phyloP scores from a whole-genome alignment of 2,888 invertebrate genomes.

The Troides oblongomaculatus region DNA sequence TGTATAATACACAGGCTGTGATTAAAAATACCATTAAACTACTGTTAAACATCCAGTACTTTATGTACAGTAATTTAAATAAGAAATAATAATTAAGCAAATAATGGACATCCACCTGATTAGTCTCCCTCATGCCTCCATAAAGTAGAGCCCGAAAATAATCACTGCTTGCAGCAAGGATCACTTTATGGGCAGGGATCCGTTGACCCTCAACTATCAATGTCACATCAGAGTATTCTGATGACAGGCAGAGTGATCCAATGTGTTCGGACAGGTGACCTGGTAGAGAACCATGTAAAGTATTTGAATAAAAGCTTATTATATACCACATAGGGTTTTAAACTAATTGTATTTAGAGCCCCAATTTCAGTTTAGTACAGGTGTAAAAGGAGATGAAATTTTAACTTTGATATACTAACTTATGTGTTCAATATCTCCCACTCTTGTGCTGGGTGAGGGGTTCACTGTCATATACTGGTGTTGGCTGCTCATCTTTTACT shows the following conservation, averaged over 20 bases:
- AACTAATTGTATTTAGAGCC: too few species aligned
- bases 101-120: conserved; percentile 61
- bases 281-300: conserved; percentile 32
- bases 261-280: conserved; percentile 91
- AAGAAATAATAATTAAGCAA: background rate
- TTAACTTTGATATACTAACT: conserved; percentile 52
- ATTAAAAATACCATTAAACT: too few species aligned
- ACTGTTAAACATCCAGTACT: too few species aligned
- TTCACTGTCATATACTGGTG: conserved; percentile 77
- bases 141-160: conserved; percentile 94
- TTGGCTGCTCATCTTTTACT: conserved; percentile 69
- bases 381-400: too few species aligned
- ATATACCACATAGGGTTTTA: too few species aligned
- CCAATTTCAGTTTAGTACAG: too few species aligned
- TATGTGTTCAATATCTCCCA: conserved; percentile 82
- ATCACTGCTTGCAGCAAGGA: conserved; percentile 96
- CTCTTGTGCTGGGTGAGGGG: conserved; percentile 66
- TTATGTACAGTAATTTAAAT: too few species aligned
- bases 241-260: conserved; percentile 90
- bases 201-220: conserved; percentile 89
- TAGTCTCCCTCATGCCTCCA: conserved; percentile 88
- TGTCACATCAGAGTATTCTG: conserved; percentile 94
- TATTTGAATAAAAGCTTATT: too few species aligned
- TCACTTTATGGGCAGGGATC: conserved; percentile 83
- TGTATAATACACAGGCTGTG: too few species aligned